phyloP scores from a whole-genome alignment of 2,113 vertebrate species.

The Oenanthe oenanthe region DNA sequence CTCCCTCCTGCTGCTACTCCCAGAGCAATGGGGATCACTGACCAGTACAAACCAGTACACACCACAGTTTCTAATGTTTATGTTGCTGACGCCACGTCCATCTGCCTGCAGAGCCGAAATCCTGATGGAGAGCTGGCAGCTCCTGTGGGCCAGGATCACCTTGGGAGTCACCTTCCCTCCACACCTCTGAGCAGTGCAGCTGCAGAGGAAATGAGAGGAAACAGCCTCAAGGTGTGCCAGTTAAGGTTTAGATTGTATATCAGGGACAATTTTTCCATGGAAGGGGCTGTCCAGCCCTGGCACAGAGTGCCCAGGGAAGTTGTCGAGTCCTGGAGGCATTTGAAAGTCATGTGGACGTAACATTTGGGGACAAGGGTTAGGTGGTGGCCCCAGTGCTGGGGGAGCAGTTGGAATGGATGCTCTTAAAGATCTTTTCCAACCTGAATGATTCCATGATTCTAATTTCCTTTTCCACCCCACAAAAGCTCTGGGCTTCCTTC shows the following conservation, averaged over 20 bases:
- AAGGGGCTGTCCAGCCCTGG: neutral
- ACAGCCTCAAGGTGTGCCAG: neutral
- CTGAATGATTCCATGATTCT: neutral
- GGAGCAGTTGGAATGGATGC: neutral
- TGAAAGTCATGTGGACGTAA: neutral
- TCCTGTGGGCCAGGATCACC: neutral
- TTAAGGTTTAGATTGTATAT: neutral
- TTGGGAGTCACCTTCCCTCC: neutral
- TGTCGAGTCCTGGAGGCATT: neutral
- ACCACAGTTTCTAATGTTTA: neutral
- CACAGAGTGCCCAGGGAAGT: neutral
- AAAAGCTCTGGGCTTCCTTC: neutral
- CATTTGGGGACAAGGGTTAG: neutral
- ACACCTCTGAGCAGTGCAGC: accelerated
- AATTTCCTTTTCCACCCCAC: neutral
- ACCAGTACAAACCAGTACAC: neutral
- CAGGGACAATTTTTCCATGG: neutral
- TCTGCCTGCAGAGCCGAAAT: neutral
- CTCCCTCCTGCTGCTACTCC: neutral
- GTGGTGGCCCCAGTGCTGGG: neutral
- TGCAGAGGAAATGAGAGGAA: neutral
- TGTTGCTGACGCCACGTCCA: neutral
- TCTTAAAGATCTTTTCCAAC: neutral
- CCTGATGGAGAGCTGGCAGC: accelerated
- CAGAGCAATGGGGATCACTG: neutral